Evolutionary conservation across 2,113 vertebrate genomes (phyloP).

Genomic region (Mastomys natalensis): DNA sequence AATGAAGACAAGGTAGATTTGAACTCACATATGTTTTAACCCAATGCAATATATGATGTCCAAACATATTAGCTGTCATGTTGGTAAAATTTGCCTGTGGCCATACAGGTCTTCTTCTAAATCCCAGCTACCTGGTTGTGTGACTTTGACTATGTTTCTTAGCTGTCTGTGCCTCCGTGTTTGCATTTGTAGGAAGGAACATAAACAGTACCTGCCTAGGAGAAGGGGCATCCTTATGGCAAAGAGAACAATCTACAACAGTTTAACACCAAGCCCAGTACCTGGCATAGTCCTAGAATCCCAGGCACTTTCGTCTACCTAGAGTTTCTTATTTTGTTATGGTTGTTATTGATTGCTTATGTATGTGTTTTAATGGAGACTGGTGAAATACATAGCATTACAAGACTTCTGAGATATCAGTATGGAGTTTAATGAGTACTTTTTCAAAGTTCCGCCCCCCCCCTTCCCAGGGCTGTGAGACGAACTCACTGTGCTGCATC

Average conservation of each 20-base stretch:
- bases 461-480: too few relatives aligned
- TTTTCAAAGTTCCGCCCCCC: too few relatives aligned
- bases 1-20: not conserved
- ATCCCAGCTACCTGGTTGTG: not conserved
- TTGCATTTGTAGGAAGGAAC: not conserved
- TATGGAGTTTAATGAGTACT: not conserved
- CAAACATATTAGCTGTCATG: not conserved
- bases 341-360: not conserved
- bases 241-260: not conserved
- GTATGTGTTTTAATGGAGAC: not conserved
- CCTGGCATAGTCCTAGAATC: not conserved
- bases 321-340: not conserved
- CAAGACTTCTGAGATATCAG: not conserved
- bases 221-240: not conserved
- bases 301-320: not conserved
- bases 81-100: not conserved
- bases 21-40: not conserved
- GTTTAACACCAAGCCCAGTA: not conserved
- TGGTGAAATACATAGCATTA: not conserved
- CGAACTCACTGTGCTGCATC: too few relatives aligned
- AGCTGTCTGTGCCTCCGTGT: not conserved
- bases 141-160: not conserved
- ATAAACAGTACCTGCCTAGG: not conserved
- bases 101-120: not conserved
- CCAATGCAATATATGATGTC: not conserved